Evolutionary conservation across 1,140 invertebrate genomes (phyloP).

Genomic region (Himalopsyche phryganea): DNA sequence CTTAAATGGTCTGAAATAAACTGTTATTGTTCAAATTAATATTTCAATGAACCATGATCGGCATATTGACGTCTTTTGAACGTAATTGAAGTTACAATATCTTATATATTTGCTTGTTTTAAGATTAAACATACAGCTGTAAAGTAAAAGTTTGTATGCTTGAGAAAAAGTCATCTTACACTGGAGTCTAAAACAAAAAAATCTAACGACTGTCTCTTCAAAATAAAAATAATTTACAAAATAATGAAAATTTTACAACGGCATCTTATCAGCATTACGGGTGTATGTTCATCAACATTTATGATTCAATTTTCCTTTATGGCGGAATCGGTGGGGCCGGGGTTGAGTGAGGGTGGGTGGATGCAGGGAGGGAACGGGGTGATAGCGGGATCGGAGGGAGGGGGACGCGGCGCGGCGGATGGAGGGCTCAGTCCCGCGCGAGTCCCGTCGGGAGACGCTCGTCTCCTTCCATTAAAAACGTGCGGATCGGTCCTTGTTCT

Average conservation of each 20-base stretch:
- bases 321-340: slow-evolving; percentile 1
- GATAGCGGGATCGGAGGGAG: slow-evolving; percentile 1
- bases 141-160: too few species aligned
- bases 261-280: slow-evolving; percentile 34
- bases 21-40: too few species aligned
- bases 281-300: slow-evolving; percentile 35
- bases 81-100: too few species aligned
- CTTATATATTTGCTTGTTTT: too few species aligned
- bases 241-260: slow-evolving; percentile 33
- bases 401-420: slow-evolving; percentile 5
- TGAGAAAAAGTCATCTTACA: too few species aligned
- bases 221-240: slow-evolving; percentile 19
- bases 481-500: background rate
- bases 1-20: too few species aligned
- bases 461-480: background rate
- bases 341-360: background rate
- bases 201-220: too few species aligned
- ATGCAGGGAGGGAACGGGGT: background rate
- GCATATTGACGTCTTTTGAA: too few species aligned
- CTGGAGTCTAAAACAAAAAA: too few species aligned
- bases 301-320: slow-evolving; percentile 35
- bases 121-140: too few species aligned
- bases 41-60: too few species aligned
- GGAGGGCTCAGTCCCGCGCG: slow-evolving; percentile 8
- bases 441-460: background rate